Evolutionary conservation across 2,888 invertebrate genomes (phyloP), one percentile per base, ranked within the genome.

Genomic region (Agonopterix alstromeriana): DNA sequence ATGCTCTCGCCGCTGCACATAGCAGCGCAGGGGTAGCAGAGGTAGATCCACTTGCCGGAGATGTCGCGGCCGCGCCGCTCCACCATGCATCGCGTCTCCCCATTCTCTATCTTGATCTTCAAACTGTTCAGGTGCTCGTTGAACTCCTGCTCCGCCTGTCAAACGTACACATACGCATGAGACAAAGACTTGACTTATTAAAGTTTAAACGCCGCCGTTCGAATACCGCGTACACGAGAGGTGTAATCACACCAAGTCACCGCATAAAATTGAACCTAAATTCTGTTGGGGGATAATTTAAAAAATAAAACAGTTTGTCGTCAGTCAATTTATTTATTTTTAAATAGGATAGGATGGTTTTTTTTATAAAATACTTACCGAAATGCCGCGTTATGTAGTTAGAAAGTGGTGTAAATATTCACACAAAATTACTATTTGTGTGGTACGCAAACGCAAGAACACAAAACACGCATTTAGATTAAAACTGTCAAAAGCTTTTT

Each of bases 11-110:
- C 87, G 54, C 78, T 81, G 68, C 89, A 89, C 27, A 82, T 71
- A 2, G 89, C 90, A 2, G 85, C 87, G 60, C 90, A 91, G 3
- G 90, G 87, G 60, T 79, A 89, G 70, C 90, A 91, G 54, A 87
- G 61, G 59, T 90, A 90, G 45, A 82, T 77, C 82, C 86, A 90
- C 51, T 82, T 78, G 52, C 87, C 81, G 8, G 82, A 73, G 7
- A 78, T 63, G 56, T 89, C 87, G 4, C 88, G 77, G 2, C 74
- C 77, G 43, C 77, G 80, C 36, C 88, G 67, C 58, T 89, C 85
- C 69, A 90, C 88, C 79, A 90, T 88, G 49, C 75, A 63, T 36
- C 84, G 77, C 36, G 62, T 54, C 45, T 58, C 70, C 27, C 83
- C 90, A 85, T 90, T 81, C 4, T 89, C 87, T 8, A 86, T 64